These are phyloP conservation scores for Chelonoidis abingdonii DNA, from an alignment of 2,113 vertebrate genomes.

Conservation along the genomic window DNA sequence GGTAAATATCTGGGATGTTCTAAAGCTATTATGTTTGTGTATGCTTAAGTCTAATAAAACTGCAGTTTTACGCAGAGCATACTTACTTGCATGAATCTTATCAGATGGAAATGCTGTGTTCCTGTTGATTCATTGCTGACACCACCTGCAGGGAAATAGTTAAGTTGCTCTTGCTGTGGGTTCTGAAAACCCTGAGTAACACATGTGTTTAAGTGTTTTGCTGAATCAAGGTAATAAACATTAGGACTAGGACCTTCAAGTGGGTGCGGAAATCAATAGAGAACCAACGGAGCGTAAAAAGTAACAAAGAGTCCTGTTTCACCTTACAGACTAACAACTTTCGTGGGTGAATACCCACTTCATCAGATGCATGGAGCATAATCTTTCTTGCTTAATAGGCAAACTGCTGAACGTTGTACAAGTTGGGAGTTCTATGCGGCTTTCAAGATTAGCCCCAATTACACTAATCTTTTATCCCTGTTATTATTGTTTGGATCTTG, in stretches of 20 bases:
- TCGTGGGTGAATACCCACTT: too few relatives aligned
- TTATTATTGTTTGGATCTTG: not conserved
- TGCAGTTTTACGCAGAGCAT: too few relatives aligned
- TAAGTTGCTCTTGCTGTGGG: too few relatives aligned
- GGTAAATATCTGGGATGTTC: too few relatives aligned
- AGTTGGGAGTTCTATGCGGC: not conserved
- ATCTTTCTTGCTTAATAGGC: not conserved
- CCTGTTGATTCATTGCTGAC: too few relatives aligned
- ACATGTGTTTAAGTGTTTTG: not conserved
- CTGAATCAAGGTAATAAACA: not conserved
- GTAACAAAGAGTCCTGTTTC: too few relatives aligned
- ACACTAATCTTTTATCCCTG: not conserved
- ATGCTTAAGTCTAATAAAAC: too few relatives aligned
- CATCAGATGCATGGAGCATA: not conserved
- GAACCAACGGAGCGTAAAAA: not conserved
- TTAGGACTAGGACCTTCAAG: not conserved
- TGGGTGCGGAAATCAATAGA: not conserved
- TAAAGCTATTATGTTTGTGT: too few relatives aligned
- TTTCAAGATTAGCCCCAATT: not conserved
- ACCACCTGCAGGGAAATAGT: too few relatives aligned
- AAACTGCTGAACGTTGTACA: not conserved
- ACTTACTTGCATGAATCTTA: too few relatives aligned
- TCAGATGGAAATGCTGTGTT: too few relatives aligned
- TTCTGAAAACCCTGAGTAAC: not conserved
- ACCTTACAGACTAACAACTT: too few relatives aligned